These are phyloP conservation scores for Enteromius mattozi DNA, from an alignment of 2,797 vertebrate genomes.

Conservation along the genomic window DNA sequence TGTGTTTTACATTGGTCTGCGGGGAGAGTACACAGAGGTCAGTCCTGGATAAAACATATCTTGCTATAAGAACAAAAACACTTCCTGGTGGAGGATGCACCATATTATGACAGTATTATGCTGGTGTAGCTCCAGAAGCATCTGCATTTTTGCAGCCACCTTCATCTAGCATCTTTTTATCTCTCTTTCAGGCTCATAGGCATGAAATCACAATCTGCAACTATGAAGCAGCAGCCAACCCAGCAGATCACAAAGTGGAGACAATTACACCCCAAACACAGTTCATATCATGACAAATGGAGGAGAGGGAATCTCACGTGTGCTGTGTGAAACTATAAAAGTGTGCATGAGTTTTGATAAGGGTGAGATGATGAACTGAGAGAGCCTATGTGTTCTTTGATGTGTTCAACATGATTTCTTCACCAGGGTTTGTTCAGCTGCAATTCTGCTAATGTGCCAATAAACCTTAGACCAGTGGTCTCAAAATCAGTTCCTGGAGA, in stretches of 20 bases:
- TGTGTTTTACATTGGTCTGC: conserved; percentile 93
- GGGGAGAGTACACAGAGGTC: conserved; percentile 93
- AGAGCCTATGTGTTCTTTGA: background rate
- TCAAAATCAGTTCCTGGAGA: no score
- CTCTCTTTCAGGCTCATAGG: conserved; percentile 82
- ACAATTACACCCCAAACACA: conserved; percentile 89
- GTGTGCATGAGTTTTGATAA: conserved; percentile 45
- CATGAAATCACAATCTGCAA: conserved; percentile 97
- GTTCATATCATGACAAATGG: conserved; percentile 87
- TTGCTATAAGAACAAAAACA: background rate
- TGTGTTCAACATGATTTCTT: conserved; percentile 32
- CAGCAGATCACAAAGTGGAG: conserved; percentile 91
- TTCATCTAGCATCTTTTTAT: conserved; percentile 13
- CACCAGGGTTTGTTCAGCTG: conserved; percentile 50
- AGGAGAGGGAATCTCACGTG: background rate
- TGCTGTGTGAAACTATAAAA: conserved; percentile 28
- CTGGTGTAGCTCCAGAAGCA: background rate
- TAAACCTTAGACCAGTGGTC: conserved; percentile 42
- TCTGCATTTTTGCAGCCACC: background rate
- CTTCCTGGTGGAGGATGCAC: background rate
- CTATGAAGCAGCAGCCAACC: conserved; percentile 93
- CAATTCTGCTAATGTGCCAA: conserved; percentile 63
- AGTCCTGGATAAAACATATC: conserved; percentile 48
- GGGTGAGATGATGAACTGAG: conserved; percentile 11
- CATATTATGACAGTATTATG: no score